Evolutionary conservation across 2,797 vertebrate genomes (phyloP).

Genomic region (Oophaga sylvatica): DNA sequence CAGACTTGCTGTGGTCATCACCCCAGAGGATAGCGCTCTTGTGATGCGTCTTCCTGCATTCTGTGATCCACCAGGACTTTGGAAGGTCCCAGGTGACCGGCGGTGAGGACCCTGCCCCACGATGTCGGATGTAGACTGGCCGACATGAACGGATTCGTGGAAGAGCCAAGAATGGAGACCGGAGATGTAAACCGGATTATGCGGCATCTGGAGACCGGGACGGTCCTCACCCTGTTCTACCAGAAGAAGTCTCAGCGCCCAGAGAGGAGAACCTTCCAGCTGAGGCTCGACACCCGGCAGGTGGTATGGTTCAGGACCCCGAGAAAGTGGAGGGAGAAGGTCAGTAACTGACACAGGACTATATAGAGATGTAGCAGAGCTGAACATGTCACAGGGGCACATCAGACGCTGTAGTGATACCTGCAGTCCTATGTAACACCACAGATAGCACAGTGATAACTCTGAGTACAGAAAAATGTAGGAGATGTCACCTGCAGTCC

Average conservation of each 20-base stretch:
- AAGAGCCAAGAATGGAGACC: constrained; percentile 66
- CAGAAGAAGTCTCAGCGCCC: constrained; percentile 87
- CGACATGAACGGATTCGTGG: constrained; percentile 78
- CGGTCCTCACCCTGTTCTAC: constrained; percentile 84
- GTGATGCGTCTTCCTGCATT: background rate
- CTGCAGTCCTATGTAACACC: too few relatives aligned
- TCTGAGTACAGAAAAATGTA: too few relatives aligned
- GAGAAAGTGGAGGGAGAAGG: constrained; percentile 84
- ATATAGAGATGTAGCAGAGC: too few relatives aligned
- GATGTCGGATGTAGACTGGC: constrained; percentile 77
- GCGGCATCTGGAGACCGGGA: constrained; percentile 81
- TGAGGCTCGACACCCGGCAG: constrained; percentile 79
- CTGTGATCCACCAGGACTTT: background rate
- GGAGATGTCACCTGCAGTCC: background rate
- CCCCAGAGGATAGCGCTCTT: background rate
- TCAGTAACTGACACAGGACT: constrained; percentile 68
- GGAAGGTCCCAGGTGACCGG: constrained; percentile 63
- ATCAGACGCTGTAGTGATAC: background rate
- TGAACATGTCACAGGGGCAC: background rate
- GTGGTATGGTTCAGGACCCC: constrained; percentile 79
- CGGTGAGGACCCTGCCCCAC: constrained; percentile 65
- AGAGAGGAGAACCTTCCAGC: constrained; percentile 83
- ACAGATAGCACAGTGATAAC: too few relatives aligned
- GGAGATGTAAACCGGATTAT: constrained; percentile 77
- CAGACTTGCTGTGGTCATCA: background rate